Base-by-base conservation (phyloP, 1,140 invertebrate species). In the Cryptotermes secundus region DNA sequence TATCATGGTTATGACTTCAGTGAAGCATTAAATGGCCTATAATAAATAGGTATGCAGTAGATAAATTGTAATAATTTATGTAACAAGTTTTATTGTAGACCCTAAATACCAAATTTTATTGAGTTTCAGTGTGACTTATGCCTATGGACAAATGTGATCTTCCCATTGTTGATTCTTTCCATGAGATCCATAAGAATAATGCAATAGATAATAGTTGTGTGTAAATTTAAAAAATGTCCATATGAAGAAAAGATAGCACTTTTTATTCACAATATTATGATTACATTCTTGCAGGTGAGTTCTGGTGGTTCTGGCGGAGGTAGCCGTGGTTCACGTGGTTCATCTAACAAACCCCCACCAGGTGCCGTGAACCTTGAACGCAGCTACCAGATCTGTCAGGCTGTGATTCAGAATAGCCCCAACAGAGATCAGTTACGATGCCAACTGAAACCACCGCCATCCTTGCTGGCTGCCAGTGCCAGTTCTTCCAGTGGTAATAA, bases 301-400 rank as follows among this genome's bases (percentile, higher is more conserved):
- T 49, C 80, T 59, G 80, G 49, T n/a, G 34, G 49, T 59, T 65
- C 80, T 83, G 53, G 80, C 22, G 34, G 89, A 84, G 86, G 88
- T 26, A 87, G 87, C 65, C 88, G 90, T n/a, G 87, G 90, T 82
- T 90, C 91, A 22, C 59, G 59, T n/a, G 59, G 59, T 72, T 90
- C 91, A 19, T 92, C 92, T 38, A 93, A 92, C 79, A 96, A 95
- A 89, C 93, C 96, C 84, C 96, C 96, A 10, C 96, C 96, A 0
- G 96, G 96, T 9, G 95, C 95, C 35, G 96, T 98, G 14, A 98
- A 98, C 90, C 90, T 98, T 24, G 97, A 98, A 89, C 92, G 97
- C 45, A 98, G 97, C 87, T 97, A 98, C 89, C 97, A 98, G 90
- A 99, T 99, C 87, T 98, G 97, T 90, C 96, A 98, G 90, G 96